A percentile compares a stretch with the other conserved stretches of the same genome.
These are phyloP conservation scores for Monoplex corrugatus DNA, from an alignment of 2,888 invertebrate genomes.

Conservation along the genomic window DNA sequence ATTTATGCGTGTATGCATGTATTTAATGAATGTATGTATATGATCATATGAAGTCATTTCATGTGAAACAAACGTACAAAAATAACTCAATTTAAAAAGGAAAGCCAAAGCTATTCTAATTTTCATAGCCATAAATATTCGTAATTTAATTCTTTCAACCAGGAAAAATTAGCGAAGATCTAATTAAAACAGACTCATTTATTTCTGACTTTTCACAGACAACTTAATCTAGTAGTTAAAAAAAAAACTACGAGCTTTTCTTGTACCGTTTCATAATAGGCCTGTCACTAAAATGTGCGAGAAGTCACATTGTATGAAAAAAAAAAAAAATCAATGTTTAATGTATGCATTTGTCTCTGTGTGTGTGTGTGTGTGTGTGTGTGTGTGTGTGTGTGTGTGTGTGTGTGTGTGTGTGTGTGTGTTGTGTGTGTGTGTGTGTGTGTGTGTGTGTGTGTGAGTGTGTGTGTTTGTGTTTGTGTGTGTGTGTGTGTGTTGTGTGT, in stretches of 20 bases:
- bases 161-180: background rate
- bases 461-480: background rate
- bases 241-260: background rate
- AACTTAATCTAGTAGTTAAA: too few relatives aligned
- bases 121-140: too few relatives aligned
- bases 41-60: background rate
- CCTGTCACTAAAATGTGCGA: too few relatives aligned
- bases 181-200: background rate
- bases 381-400: background rate
- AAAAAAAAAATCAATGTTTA: too few relatives aligned
- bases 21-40: background rate
- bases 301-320: too few relatives aligned
- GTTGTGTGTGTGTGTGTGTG: background rate
- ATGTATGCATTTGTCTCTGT: background rate
- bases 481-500: background rate
- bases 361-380: background rate
- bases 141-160: too few relatives aligned
- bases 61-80: background rate
- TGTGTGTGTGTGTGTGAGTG: background rate
- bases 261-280: too few relatives aligned
- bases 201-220: background rate
- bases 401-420: background rate
- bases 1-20: background rate
- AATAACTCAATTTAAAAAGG: too few relatives aligned
- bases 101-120: too few relatives aligned